Conservation (phyloP, 2,113 vertebrate genomes). For the Propithecus coquereli region DNA sequence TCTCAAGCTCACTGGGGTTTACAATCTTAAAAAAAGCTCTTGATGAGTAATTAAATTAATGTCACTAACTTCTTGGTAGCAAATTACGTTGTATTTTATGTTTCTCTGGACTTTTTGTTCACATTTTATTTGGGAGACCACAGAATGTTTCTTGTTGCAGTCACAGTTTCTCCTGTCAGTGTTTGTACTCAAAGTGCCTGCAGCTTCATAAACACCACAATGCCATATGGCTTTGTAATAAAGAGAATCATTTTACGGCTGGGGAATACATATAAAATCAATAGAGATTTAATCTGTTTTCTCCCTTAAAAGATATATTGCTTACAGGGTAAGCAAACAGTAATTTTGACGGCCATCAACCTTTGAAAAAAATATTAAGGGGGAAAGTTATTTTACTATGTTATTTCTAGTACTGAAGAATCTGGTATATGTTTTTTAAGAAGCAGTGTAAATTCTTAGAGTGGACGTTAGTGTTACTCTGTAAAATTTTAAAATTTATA, state of each 20-base stretch:
- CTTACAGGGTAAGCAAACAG: not conserved
- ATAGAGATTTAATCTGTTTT: slow-evolving; percentile 22
- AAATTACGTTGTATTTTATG: not conserved
- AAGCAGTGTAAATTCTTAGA: not conserved
- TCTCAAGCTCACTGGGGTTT: not conserved
- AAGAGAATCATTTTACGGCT: slow-evolving; percentile 41
- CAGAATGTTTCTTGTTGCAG: not conserved
- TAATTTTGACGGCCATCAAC: not conserved
- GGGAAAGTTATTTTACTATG: slow-evolving; percentile 23
- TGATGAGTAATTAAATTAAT: not conserved
- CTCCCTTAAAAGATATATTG: slow-evolving; percentile 46
- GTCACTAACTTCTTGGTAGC: not conserved
- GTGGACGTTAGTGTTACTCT: not conserved
- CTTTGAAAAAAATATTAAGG: slow-evolving; percentile 40
- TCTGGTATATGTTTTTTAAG: not conserved
- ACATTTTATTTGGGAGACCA: not conserved
- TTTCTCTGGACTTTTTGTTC: not conserved
- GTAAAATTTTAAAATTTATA: not conserved
- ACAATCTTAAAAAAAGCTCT: not conserved
- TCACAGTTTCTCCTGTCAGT: not conserved
- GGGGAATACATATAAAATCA: slow-evolving; percentile 65
- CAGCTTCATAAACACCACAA: not conserved
- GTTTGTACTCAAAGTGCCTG: not conserved
- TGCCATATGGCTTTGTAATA: not conserved
- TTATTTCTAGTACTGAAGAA: not conserved